Evolutionary conservation across 30 jellyfish, hydroid and myxozoan genomes (phyloP).

Genomic region (Aurelia aurita): DNA sequence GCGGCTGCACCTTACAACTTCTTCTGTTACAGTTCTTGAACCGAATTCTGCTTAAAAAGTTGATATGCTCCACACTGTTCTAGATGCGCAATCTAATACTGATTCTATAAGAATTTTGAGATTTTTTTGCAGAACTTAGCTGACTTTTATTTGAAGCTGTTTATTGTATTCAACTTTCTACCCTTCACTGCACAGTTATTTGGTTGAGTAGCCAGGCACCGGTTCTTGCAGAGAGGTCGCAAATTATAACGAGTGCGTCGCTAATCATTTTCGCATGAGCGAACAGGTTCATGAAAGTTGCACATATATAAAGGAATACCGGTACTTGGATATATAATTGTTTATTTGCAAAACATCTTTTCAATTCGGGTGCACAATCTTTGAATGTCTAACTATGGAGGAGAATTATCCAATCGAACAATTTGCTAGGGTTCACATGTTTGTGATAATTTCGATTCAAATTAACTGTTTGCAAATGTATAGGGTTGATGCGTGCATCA

Average conservation of each 20-base stretch:
- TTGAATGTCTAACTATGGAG: conserved; percentile 33
- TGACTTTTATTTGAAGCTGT: conserved; percentile 24
- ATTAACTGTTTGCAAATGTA: no score
- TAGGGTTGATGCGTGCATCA: no score
- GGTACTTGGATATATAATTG: conserved; percentile 43
- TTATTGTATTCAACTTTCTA: conserved; percentile 24
- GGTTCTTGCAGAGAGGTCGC: conserved; percentile 41
- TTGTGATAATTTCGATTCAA: background rate
- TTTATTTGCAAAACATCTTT: conserved; percentile 22
- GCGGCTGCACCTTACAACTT: background rate
- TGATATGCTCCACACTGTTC: no score
- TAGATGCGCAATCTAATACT: no score
- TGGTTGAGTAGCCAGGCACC: conserved; percentile 64
- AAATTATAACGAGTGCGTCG: conserved; percentile 60
- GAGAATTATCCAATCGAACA: conserved; percentile 36
- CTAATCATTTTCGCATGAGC: conserved; percentile 59
- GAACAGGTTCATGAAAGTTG: conserved; percentile 37
- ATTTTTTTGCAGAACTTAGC: conserved; percentile 18
- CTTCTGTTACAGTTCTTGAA: no score
- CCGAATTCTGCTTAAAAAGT: no score
- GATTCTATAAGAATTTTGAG: background rate
- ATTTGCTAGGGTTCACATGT: background rate
- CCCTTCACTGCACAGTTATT: conserved; percentile 52
- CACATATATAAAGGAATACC: conserved; percentile 42
- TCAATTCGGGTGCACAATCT: conserved; percentile 21